Percentiles rank a stretch among this genome's conserved stretches.
phyloP scores from a whole-genome alignment of 2,113 vertebrate genomes.

The Dinomys branickii region DNA sequence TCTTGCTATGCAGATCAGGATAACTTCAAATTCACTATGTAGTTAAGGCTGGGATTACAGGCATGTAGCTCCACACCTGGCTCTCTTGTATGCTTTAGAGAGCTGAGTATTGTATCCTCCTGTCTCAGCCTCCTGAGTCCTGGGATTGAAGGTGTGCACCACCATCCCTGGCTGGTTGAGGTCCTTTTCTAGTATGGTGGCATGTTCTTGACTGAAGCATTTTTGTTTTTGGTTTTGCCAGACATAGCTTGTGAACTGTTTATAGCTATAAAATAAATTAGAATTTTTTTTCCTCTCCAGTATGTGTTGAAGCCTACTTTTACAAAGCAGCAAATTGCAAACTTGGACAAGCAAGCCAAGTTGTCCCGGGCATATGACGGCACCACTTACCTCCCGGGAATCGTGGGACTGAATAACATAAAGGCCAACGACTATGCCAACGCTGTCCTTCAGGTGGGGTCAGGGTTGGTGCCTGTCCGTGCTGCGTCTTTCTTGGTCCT shows the following conservation, averaged over 20 bases:
- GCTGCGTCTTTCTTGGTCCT: neutral
- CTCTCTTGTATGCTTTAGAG: neutral
- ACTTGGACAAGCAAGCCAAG: constrained; percentile 96
- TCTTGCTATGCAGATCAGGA: too few relatives aligned
- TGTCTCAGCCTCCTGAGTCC: neutral
- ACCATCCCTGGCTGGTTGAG: neutral
- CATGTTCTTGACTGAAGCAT: neutral
- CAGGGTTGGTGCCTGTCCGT: neutral
- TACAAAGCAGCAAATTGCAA: constrained; percentile 93
- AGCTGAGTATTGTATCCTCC: neutral
- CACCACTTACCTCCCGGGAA: constrained; percentile 98
- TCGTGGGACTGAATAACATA: constrained; percentile 98
- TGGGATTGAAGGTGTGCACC: neutral
- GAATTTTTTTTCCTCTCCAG: constrained; percentile 83
- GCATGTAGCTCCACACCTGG: neutral
- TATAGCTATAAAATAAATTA: neutral
- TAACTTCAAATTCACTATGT: neutral
- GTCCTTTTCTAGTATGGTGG: neutral
- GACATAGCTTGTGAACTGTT: neutral
- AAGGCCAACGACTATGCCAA: constrained; percentile 99
- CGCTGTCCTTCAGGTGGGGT: constrained; percentile 94
- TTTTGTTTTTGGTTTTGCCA: neutral
- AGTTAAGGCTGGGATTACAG: neutral
- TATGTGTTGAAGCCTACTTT: constrained; percentile 98
- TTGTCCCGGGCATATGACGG: constrained; percentile 97